Evolutionary conservation across 2,888 invertebrate species (phyloP).

Genomic region (Oxycera nigricornis): DNA sequence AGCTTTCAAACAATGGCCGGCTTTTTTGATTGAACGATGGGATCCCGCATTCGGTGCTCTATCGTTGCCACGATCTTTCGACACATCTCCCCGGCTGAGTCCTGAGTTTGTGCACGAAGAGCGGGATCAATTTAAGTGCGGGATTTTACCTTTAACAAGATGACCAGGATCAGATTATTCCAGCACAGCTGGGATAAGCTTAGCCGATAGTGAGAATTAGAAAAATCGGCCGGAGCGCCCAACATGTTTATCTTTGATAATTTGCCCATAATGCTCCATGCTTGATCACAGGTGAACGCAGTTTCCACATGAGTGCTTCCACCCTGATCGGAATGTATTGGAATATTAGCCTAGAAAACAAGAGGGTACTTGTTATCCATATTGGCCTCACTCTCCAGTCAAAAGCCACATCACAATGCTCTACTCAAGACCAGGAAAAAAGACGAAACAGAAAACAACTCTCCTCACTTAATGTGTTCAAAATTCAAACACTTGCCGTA

Average conservation of each 20-base stretch:
- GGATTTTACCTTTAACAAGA: slow-evolving; percentile 13
- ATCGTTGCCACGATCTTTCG: slow-evolving; percentile 33
- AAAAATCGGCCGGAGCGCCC: neutral
- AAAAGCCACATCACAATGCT: too few relatives aligned
- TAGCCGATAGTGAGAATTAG: slow-evolving; percentile 7
- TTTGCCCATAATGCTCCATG: too few relatives aligned
- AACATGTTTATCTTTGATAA: slow-evolving; percentile 6
- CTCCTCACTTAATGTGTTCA: neutral
- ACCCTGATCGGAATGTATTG: too few relatives aligned
- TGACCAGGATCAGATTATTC: neutral
- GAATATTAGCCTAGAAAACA: too few relatives aligned
- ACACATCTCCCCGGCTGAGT: slow-evolving; percentile 7
- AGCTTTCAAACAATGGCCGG: too few relatives aligned
- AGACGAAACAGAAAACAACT: neutral
- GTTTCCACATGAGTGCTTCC: too few relatives aligned
- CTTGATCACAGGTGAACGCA: too few relatives aligned
- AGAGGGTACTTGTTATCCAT: too few relatives aligned
- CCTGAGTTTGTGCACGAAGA: neutral
- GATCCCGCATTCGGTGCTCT: neutral
- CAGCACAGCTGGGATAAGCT: neutral
- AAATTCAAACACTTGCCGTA: neutral
- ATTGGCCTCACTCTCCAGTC: too few relatives aligned
- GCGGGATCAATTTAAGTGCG: slow-evolving; percentile 9
- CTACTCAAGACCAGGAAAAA: too few relatives aligned
- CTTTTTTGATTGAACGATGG: too few relatives aligned